Evolutionary conservation across 1,140 invertebrate genomes (phyloP), one percentile per base, ranked within the genome.

Genomic region (Brachionus rotundiformis): DNA sequence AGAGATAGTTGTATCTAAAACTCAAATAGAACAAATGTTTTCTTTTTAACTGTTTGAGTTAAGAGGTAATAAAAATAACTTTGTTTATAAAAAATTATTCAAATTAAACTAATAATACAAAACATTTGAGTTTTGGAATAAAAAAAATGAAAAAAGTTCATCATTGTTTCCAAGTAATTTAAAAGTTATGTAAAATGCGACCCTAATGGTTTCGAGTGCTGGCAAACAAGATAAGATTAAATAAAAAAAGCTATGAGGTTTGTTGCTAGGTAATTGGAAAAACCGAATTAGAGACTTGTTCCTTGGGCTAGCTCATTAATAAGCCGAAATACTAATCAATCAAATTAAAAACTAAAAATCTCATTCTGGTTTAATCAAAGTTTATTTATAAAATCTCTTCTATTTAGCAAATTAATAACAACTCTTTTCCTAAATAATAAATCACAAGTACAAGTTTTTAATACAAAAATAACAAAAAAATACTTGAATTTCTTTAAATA

Each of bases 401-500:
- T 54, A 19, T 54, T 39, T 54, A 54, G 47, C 47, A 54, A 54
- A 54, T 54, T 25, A 54, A 54, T 54, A 54, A 16, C n/a, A 19
- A 19, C 47, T 54, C 47, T 54, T 54, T 54, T 25, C 19, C 5
- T 7, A 54, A 54, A 47, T 39, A 39, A 39, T 39, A 39, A 39
- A 39, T 39, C 36, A 39, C 36, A 39, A 39, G 36, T 39, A 39
- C 36, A 39, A 39, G 36, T 39, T 39, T 39, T n/a, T n/a, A n/a
- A n/a, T n/a, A n/a, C 33, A 41, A 41, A 19, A 54, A 54, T 25
- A 19, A 54, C 47, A 54, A 54, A 54, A 39, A 54, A 54, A 54
- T 54, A 54, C 47, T 54, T 54, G 47, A 54, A 54, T 54, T 54
- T 54, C 47, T 54, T 19, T 5, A 54, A 54, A 54, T 54, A 54